Evolutionary conservation across 2,113 vertebrate species (phyloP).

Genomic region (Eulemur macaco): DNA sequence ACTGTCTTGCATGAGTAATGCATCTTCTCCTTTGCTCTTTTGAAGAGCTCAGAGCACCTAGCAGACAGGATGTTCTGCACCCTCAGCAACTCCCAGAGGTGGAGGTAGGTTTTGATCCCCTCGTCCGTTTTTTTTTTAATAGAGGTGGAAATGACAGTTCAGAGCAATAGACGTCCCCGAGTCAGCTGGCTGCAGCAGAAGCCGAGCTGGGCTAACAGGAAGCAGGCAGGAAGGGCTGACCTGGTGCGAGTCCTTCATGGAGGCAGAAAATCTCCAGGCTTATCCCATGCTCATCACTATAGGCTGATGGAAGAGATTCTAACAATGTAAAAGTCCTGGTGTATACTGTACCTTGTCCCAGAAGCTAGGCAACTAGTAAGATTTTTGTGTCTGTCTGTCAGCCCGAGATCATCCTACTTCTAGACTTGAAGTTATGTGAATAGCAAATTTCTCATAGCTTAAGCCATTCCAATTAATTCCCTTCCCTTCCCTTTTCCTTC

Average conservation of each 20-base stretch:
- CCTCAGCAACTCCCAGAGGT: slow-evolving; percentile 24
- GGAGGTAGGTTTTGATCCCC: slow-evolving; percentile 56
- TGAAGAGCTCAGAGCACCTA: slow-evolving; percentile 49
- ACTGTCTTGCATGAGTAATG: slow-evolving; percentile 57
- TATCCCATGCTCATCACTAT: neutral
- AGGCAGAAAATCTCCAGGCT: neutral
- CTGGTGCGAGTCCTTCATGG: neutral
- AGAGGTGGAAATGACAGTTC: slow-evolving; percentile 44
- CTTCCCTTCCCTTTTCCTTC: neutral
- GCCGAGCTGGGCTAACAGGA: neutral
- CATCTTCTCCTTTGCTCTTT: slow-evolving; percentile 31
- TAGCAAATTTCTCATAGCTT: neutral
- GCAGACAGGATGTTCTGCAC: slow-evolving; percentile 48
- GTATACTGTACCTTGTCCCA: neutral
- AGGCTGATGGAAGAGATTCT: neutral
- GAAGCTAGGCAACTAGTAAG: neutral
- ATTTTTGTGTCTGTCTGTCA: neutral
- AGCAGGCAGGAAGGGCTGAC: neutral
- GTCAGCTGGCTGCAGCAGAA: neutral
- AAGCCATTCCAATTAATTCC: neutral
- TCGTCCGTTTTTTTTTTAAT: neutral
- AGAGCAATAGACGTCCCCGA: slow-evolving; percentile 15
- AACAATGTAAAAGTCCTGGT: neutral
- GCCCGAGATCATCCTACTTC: neutral
- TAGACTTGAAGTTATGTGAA: neutral